These are phyloP conservation scores for Oenanthe oenanthe DNA, from an alignment of 2,113 vertebrate genomes.

Conservation along the genomic window DNA sequence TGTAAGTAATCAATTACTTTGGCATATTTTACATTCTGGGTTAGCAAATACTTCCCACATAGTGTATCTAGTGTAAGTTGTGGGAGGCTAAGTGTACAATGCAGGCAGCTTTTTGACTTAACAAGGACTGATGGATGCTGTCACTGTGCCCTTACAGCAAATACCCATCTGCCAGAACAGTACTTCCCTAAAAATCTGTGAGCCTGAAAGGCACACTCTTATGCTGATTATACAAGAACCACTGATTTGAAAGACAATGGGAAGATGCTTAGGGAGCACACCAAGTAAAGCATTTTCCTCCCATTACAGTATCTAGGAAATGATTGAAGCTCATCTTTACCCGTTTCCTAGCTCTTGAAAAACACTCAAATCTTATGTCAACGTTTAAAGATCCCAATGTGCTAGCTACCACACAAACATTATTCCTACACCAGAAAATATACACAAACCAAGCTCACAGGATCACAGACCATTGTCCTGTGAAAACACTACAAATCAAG, in stretches of 20 bases:
- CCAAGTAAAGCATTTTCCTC: not conserved
- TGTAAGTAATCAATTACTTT: not conserved
- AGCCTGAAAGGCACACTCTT: not conserved
- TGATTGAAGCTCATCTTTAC: not conserved
- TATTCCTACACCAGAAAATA: not conserved
- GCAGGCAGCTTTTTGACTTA: not conserved
- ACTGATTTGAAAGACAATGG: not conserved
- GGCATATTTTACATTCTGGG: not conserved
- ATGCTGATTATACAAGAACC: not conserved
- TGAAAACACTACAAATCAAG: not conserved
- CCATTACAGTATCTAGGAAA: not conserved
- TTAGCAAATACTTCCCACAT: not conserved
- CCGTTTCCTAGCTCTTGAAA: not conserved
- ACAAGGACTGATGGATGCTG: not conserved
- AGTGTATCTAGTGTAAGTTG: not conserved
- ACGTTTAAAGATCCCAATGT: not conserved
- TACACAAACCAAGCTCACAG: not conserved
- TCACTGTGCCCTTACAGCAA: not conserved
- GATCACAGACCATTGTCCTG: not conserved
- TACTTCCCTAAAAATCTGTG: not conserved
- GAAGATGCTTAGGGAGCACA: not conserved
- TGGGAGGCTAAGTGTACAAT: not conserved
- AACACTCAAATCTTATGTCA: not conserved
- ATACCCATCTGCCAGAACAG: not conserved
- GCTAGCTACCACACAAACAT: not conserved